These are phyloP conservation scores for Drosophila suboccidentalis DNA, from an alignment of 2,888 invertebrate species.

Conservation along the genomic window DNA sequence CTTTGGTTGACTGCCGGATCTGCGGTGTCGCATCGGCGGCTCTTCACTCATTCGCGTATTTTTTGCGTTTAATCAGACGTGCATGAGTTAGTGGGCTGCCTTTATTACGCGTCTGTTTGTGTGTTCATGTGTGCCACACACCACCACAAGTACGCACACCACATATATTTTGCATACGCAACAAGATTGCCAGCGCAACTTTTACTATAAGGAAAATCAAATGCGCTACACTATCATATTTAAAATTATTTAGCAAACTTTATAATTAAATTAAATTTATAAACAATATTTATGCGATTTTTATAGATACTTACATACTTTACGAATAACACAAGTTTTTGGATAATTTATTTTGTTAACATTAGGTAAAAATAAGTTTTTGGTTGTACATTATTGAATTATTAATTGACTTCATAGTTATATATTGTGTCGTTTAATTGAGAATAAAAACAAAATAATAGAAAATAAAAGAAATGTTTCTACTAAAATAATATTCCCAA, in stretches of 20 bases:
- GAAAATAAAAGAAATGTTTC: too few relatives aligned
- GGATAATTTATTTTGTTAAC: neutral
- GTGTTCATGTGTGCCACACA: slow-evolving; percentile 34
- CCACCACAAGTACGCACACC: slow-evolving; percentile 2
- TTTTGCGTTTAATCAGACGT: slow-evolving; percentile 74
- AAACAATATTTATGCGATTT: neutral
- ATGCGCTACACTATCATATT: slow-evolving; percentile 10
- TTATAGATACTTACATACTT: too few relatives aligned
- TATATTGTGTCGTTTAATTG: neutral
- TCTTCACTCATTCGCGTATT: slow-evolving; percentile 43
- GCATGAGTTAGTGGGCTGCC: slow-evolving; percentile 60
- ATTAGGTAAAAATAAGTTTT: neutral
- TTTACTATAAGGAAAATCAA: neutral
- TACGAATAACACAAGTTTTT: too few relatives aligned
- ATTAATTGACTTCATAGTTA: neutral
- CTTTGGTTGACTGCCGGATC: slow-evolving; percentile 65
- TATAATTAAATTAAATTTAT: neutral
- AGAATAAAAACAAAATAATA: too few relatives aligned
- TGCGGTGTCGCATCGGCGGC: slow-evolving; percentile 35
- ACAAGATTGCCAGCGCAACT: neutral
- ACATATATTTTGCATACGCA: slow-evolving; percentile 26
- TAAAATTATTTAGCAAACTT: neutral
- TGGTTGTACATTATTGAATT: neutral
- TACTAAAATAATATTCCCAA: too few relatives aligned
- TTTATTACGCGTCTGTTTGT: slow-evolving; percentile 50